Evolutionary conservation across 2,113 vertebrate species (phyloP), one percentile per base, ranked within the genome.

Genomic region (Albula glossodonta): DNA sequence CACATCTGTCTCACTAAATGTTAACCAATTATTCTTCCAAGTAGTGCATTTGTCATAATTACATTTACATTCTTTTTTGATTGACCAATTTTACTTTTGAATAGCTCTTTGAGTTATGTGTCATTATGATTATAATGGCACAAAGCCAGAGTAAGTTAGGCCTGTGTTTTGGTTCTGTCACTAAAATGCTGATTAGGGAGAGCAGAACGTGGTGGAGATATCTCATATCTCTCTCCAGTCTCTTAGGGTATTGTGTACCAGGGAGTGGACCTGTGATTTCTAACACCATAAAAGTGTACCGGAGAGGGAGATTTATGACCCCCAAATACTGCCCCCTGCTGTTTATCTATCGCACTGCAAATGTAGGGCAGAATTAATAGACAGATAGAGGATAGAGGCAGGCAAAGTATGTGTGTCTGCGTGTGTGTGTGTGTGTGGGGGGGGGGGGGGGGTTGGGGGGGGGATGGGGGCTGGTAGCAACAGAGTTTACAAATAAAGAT

Each of bases 371-470:
- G 60, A 25, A 51, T 66, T 81, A 74, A 56, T 50, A 51, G n/a
- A 41, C 80, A 85, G 88, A 85, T 88, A 57, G 86, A 87, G 77
- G 10, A 51, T 11, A 11, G 8, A 60, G 57, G 17, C 15, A 80
- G 49, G 51, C 79, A 80, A 13, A 80, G 31, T 41, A 41, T 41
- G 31, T 41, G 31, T 41, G 31, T 41, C 31, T 41, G 31, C 31
- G 31, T 41, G 31, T 41, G 31, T 41, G 31, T 41, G 31, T 41
- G 31, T 41, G 31, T 41, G 31, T 41, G 31, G 0, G 31, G 31
- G 31, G 31, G 31, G 31, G 0, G 31, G 31, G 31, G 31, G 31
- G 31, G 31, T 41, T 41, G 31, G 0, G 31, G 31, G 31, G 31
- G 31, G 31, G 0, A 1, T 0, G 31, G 31, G 31, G 31, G 31